These are phyloP conservation scores for Eumerus sabulonum DNA, from an alignment of 2,888 invertebrate species.

Conservation along the genomic window DNA sequence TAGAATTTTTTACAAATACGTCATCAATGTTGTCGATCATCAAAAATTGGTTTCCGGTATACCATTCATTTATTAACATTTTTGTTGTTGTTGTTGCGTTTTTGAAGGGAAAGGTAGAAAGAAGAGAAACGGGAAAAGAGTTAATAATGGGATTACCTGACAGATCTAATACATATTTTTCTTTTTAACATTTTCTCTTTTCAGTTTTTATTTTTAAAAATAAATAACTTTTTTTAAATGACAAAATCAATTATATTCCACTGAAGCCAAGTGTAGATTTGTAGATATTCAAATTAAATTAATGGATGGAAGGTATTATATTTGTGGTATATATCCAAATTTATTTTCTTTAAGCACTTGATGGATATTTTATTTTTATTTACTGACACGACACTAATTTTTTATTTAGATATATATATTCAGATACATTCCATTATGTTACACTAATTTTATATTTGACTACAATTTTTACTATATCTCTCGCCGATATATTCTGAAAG, in stretches of 20 bases:
- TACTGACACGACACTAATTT: conserved; percentile 7
- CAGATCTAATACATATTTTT: conserved; percentile 45
- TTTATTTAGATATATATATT: background rate
- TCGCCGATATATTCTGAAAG: background rate
- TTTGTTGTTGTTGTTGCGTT: conserved; percentile 31
- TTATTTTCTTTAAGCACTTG: conserved; percentile 15
- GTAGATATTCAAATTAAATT: background rate
- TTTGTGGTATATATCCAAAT: background rate
- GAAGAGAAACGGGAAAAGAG: conserved; percentile 55
- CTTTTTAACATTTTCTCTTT: too few relatives aligned
- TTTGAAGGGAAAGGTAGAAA: conserved; percentile 30
- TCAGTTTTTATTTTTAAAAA: conserved; percentile 23
- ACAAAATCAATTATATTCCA: conserved; percentile 16
- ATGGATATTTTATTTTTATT: conserved; percentile 5
- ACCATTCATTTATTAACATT: conserved; percentile 25
- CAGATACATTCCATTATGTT: background rate
- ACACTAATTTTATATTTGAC: background rate
- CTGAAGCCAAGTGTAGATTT: conserved; percentile 57
- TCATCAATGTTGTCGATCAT: conserved; percentile 34
- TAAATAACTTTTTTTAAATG: conserved; percentile 43
- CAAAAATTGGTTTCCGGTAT: conserved; percentile 28
- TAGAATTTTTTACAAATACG: conserved; percentile 5
- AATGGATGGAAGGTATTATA: background rate
- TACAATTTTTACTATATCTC: background rate
- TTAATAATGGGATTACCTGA: conserved; percentile 66